Base-by-base conservation (phyloP, 2,113 vertebrate genomes). In the Gymnobelideus leadbeateri region DNA sequence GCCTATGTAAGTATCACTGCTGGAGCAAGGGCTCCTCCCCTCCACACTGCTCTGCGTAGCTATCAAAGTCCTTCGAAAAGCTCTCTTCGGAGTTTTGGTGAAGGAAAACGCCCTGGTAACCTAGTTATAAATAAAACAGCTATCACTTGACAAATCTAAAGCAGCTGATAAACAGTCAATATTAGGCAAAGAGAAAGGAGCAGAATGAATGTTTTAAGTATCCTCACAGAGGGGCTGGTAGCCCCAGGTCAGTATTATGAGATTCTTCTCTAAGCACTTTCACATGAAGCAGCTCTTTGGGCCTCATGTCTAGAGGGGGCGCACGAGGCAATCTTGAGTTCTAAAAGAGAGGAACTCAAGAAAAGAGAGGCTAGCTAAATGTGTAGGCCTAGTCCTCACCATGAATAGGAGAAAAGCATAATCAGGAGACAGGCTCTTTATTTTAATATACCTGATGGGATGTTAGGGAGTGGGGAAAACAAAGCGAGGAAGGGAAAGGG, bases 31-130 rank as follows among this genome's bases (percentile, higher is more conserved):
- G 92, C 98, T 99, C 96, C 98, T 98, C 94, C 99, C 99, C 51
- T 99, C 99, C 0, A 98, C 98, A 11, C 99, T 99, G 49, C 98
- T 99, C 47, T 98, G 99, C 68, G 98, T 95, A 0, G 99, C 98
- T 99, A 99, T 98, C 90, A 99, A 98, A 47, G 99, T 99, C 97
- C 99, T 98, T 97, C 99, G 99, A 16, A 99, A 98, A 47, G 99
- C 99, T 98, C 99, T 99, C 98, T 99, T 99, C 0, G 99, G 99
- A 2, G 99, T 99, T 98, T 99, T 99, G 0, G 99, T 99, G 98
- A 99, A 99, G 25, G 99, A 99, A 97, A 99, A 99, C 0, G 99
- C 99, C 97, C 99, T 98, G 0, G 99, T 99, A 91, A 99, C 99
- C 99, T 99, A 96, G 26, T 95, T 84, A 96, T 94, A 51, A 94